Conservation (phyloP, 2,888 invertebrate genomes). For the Hyposoter dolosus region DNA sequence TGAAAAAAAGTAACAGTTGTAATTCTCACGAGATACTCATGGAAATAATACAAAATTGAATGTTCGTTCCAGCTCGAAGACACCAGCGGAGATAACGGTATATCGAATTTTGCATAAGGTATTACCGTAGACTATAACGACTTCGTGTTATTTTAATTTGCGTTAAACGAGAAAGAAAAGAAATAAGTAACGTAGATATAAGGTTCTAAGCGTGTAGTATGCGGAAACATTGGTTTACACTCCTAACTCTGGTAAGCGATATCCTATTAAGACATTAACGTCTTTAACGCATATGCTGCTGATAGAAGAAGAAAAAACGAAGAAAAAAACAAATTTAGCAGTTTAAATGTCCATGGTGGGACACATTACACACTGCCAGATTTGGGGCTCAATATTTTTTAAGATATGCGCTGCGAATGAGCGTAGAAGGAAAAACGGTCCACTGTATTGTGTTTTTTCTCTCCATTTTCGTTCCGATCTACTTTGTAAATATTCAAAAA, state of each 20-base stretch:
- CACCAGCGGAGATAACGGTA: conserved; percentile 78
- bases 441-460: neutral
- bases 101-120: conserved; percentile 79
- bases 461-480: conserved; percentile 54
- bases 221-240: conserved; percentile 50
- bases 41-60: conserved; percentile 10
- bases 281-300: conserved; percentile 68
- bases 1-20: neutral
- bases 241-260: conserved; percentile 60
- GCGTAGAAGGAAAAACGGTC: conserved; percentile 76
- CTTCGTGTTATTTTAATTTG: conserved; percentile 74
- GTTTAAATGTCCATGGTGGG: conserved; percentile 64
- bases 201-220: conserved; percentile 49
- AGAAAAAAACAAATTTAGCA: conserved; percentile 45
- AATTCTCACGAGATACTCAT: neutral
- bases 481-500: conserved; percentile 69
- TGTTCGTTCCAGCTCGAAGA: conserved; percentile 79
- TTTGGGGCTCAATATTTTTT: conserved; percentile 81
- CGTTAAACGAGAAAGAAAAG: conserved; percentile 19
- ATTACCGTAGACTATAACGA: conserved; percentile 77
- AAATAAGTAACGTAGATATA: conserved; percentile 61
- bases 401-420: conserved; percentile 77
- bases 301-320: conserved; percentile 12
- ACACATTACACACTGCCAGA: conserved; percentile 80
- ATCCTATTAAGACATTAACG: conserved; percentile 69